These are phyloP conservation scores for Ficedula albicollis DNA, from an alignment of 2,797 vertebrate species.

Conservation along the genomic window DNA sequence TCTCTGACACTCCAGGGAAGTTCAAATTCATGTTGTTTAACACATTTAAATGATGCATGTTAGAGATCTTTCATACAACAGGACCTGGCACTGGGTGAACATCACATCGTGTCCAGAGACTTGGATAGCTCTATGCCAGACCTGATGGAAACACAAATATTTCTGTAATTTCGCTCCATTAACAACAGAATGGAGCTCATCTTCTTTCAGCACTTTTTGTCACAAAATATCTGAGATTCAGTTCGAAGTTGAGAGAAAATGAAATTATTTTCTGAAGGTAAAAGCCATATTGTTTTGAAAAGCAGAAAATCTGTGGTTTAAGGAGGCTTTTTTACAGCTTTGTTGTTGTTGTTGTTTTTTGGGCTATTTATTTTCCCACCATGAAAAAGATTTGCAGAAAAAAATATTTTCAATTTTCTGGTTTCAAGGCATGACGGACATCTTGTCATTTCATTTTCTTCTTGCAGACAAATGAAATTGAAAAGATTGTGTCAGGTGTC, in stretches of 20 bases:
- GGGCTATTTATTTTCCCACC: background rate
- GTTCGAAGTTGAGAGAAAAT: background rate
- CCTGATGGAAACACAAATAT: background rate
- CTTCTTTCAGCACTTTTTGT: background rate
- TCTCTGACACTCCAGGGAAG: background rate
- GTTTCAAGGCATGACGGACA: background rate
- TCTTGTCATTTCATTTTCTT: slow-evolving; percentile 37
- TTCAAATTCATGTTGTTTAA: background rate
- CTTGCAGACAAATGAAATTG: background rate
- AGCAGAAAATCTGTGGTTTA: background rate
- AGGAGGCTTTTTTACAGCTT: background rate
- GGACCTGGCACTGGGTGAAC: background rate
- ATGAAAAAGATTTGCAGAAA: background rate
- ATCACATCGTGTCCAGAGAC: rapidly evolving
- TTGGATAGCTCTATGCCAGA: background rate
- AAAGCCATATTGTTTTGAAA: background rate
- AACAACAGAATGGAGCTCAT: background rate
- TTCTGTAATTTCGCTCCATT: background rate
- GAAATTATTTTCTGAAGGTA: background rate
- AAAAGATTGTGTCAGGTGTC: background rate
- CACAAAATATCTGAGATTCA: background rate
- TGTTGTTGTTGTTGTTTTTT: background rate
- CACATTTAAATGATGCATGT: background rate
- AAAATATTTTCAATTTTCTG: background rate
- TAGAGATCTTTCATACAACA: background rate